Evolutionary conservation across 30 jellyfish, hydroid and myxozoan species (phyloP), one percentile per base, ranked within the genome.

Genomic region (Turritopsis rubra): DNA sequence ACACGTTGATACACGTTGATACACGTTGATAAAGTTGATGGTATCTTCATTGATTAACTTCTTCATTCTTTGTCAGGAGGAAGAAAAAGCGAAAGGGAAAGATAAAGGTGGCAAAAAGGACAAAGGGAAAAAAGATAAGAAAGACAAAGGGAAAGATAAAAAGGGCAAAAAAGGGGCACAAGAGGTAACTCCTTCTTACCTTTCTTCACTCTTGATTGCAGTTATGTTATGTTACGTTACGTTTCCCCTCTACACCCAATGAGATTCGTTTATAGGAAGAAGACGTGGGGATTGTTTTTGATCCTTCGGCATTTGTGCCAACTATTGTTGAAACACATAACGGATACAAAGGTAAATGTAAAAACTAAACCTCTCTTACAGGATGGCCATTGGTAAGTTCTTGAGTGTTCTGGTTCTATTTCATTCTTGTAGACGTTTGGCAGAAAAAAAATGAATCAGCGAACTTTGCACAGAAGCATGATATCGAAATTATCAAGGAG

Each of bases 401-500:
- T n/a, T n/a, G n/a, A n/a, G n/a, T n/a, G n/a, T n/a, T n/a, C n/a
- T n/a, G n/a, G 13, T 41, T 41, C 5, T 41, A 3, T 41, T 41
- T n/a, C n/a, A n/a, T n/a, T 66, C 23, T 21, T 26, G 26, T 72
- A 93, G 99, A 86, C 24, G 90, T 88, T 20, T 93, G 99, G 99
- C 89, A 68, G 71, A 84, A 83, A 18, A 91, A 96, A 53, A 97
- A 93, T 75, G 99, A 93, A 83, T 31, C 96, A 52, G 70, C 54
- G 60, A 93, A 93, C 79, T 88, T 88, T 79, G 79, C 95, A 0
- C 99, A 93, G 52, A 93, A 93, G 75, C 99, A 93, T 81, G 99
- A 93, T 65, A 90, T 74, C 21, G 99, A 93, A 79, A 72, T 93
- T 28, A 85, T 93, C 85, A 88, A 93, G 79, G 99, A 93, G 71